These are phyloP conservation scores for Labrus mixtus DNA, from an alignment of 2,113 vertebrate genomes.

Conservation along the genomic window DNA sequence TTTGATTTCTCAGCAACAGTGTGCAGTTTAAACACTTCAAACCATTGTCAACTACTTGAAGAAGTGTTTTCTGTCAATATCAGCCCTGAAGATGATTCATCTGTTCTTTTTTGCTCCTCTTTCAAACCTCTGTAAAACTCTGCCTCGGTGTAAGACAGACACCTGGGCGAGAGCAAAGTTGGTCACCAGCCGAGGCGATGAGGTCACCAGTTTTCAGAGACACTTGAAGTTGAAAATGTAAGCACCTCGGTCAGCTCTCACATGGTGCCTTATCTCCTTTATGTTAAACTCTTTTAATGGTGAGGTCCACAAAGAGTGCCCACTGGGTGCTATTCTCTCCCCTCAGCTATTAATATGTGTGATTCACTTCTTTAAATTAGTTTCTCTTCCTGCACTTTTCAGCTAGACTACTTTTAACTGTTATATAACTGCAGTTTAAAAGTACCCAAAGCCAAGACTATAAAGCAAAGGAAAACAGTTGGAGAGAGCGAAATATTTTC, in stretches of 20 bases:
- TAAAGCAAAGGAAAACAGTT: slow-evolving; percentile 36
- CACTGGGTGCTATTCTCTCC: neutral
- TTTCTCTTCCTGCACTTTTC: neutral
- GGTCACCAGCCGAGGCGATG: slow-evolving; percentile 3
- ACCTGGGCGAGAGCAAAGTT: neutral
- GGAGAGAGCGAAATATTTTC: slow-evolving; percentile 50
- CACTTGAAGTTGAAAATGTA: slow-evolving; percentile 8
- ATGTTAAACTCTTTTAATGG: neutral
- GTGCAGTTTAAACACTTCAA: neutral
- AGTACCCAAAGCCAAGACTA: slow-evolving; percentile 10
- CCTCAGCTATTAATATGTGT: slow-evolving; percentile 1
- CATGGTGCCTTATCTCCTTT: neutral
- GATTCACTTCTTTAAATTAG: neutral
- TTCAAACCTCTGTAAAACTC: slow-evolving; percentile 16
- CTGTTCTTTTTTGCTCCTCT: neutral
- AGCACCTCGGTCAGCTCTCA: slow-evolving; percentile 15
- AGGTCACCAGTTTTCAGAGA: slow-evolving; percentile 5
- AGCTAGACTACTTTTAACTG: slow-evolving; percentile 8
- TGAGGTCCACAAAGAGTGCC: neutral
- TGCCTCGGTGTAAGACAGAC: neutral
- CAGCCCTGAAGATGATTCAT: slow-evolving; percentile 31
- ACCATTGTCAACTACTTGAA: neutral
- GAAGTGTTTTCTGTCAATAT: slow-evolving; percentile 1
- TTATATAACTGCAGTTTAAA: slow-evolving; percentile 34
- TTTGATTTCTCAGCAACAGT: slow-evolving; percentile 37